Evolutionary conservation across 1,140 invertebrate genomes (phyloP).

Genomic region (Glossosoma conforme): DNA sequence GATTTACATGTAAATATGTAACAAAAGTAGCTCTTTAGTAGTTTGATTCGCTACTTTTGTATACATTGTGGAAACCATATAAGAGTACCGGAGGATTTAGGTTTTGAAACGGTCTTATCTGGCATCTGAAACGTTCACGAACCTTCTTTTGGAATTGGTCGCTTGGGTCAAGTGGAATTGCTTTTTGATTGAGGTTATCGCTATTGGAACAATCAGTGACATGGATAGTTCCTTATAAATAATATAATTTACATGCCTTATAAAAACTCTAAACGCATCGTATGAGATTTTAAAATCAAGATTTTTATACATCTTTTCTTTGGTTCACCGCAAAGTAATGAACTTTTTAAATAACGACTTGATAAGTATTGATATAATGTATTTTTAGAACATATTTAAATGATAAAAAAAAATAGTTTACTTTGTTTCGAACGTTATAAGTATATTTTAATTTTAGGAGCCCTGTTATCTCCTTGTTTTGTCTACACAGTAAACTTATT

Average conservation of each 20-base stretch:
- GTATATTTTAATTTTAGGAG: too few species aligned
- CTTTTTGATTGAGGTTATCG: slow-evolving; percentile 21
- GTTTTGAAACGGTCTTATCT: slow-evolving; percentile 17
- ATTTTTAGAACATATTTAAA: background rate
- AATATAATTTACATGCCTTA: slow-evolving; percentile 9
- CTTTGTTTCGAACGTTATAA: too few species aligned
- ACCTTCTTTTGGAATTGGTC: slow-evolving; percentile 19
- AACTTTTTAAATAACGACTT: background rate
- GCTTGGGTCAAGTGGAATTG: slow-evolving; percentile 19
- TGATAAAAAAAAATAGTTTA: background rate
- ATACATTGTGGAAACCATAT: background rate
- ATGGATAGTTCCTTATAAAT: slow-evolving; percentile 6
- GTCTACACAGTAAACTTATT: too few species aligned
- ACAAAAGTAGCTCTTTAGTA: too few species aligned
- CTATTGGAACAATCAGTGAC: slow-evolving; percentile 21
- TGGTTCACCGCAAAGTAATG: too few species aligned
- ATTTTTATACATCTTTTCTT: too few species aligned
- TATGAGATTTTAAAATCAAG: too few species aligned
- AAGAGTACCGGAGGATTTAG: slow-evolving; percentile 14
- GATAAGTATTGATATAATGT: background rate
- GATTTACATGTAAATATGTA: too few species aligned
- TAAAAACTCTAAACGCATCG: too few species aligned
- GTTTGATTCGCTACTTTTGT: too few species aligned
- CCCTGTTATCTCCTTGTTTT: too few species aligned
- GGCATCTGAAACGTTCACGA: slow-evolving; percentile 8